Percentiles rank a stretch among this genome's conserved stretches.
Evolutionary conservation across 2,888 invertebrate genomes (phyloP).

Genomic region (Euzetes globulus): DNA sequence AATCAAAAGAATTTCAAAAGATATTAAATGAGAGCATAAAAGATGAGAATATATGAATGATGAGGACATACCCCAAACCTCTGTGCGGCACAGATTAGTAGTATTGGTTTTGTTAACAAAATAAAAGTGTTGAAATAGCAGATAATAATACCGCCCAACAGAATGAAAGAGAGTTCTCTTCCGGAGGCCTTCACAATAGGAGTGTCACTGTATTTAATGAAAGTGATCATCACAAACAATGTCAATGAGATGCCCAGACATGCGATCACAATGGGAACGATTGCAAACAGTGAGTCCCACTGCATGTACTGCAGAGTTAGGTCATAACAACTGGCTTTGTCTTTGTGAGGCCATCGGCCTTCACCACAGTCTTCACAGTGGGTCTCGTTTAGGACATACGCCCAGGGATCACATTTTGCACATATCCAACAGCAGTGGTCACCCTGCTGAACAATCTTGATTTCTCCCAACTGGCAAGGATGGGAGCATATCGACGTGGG

Average conservation of each 20-base stretch:
- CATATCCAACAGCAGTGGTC: conserved; percentile 72
- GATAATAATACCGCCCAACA: conserved; percentile 57
- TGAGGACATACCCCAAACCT: conserved; percentile 52
- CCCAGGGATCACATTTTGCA: conserved; percentile 62
- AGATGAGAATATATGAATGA: not conserved
- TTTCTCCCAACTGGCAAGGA: conserved; percentile 61
- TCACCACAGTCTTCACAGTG: conserved; percentile 60
- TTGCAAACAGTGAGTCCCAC: conserved; percentile 60
- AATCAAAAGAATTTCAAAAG: not conserved
- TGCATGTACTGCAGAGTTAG: conserved; percentile 58
- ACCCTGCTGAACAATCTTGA: conserved; percentile 57
- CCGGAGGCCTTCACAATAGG: conserved; percentile 59
- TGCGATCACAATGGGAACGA: conserved; percentile 58
- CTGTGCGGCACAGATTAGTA: conserved; percentile 56
- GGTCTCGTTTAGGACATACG: conserved; percentile 59
- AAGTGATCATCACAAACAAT: conserved; percentile 55
- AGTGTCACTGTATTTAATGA: conserved; percentile 59
- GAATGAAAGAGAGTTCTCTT: conserved; percentile 58
- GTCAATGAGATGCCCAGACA: conserved; percentile 58
- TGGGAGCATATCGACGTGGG: conserved; percentile 63
- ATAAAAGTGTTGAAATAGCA: conserved; percentile 60
- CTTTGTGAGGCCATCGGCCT: conserved; percentile 57
- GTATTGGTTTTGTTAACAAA: conserved; percentile 55
- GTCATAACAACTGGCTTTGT: conserved; percentile 58
- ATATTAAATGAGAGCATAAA: too few species aligned